phyloP scores from a whole-genome alignment of 2,113 vertebrate species.

The Redunca redunca region DNA sequence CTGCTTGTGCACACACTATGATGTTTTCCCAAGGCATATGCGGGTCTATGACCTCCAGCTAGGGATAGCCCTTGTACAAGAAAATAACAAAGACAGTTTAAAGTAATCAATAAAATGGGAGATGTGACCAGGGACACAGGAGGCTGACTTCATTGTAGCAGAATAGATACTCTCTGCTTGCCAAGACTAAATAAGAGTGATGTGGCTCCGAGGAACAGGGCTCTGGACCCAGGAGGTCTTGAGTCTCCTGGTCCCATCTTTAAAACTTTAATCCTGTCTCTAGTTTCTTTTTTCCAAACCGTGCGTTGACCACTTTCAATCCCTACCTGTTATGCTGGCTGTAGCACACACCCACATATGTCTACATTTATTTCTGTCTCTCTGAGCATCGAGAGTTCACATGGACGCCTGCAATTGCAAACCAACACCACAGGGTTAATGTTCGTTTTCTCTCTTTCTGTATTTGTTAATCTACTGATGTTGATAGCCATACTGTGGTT shows the following conservation, averaged over 20 bases:
- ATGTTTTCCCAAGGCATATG: not conserved
- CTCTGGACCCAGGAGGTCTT: not conserved
- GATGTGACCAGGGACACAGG: not conserved
- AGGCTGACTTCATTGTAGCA: not conserved
- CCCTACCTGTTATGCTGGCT: not conserved
- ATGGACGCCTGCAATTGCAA: not conserved
- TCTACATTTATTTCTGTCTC: not conserved
- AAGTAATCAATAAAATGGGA: not conserved
- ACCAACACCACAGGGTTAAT: not conserved
- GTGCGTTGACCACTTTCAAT: fast-evolving
- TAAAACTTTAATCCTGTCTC: not conserved
- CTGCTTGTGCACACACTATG: not conserved
- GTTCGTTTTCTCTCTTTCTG: not conserved
- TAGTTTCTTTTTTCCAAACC: not conserved
- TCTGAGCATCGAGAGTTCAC: not conserved
- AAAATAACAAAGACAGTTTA: not conserved
- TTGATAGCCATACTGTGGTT: not conserved
- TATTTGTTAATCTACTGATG: not conserved
- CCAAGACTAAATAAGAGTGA: not conserved
- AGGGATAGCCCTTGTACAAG: not conserved
- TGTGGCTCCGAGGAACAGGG: not conserved
- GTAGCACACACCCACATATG: not conserved
- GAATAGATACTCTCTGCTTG: not conserved
- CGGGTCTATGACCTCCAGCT: not conserved
- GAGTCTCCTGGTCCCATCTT: not conserved